A percentile compares a stretch with the other conserved stretches of the same genome.
These are phyloP conservation scores for Archips crataeganus DNA, from an alignment of 2,888 invertebrate species.

Conservation along the genomic window DNA sequence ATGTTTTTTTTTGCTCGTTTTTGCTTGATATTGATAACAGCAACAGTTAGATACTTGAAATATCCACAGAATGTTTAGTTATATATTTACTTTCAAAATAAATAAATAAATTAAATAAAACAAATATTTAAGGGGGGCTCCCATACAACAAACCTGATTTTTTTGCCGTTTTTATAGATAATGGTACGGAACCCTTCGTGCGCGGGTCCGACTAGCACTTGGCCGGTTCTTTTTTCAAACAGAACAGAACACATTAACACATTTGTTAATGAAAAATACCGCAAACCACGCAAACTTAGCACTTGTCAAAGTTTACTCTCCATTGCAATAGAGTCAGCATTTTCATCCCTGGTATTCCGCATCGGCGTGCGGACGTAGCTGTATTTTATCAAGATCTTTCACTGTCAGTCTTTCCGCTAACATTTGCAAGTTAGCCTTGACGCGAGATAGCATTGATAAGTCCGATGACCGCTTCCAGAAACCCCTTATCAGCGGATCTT, in stretches of 20 bases:
- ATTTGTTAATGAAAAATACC: neutral
- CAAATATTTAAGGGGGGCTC: too few species aligned
- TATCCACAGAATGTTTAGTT: too few species aligned
- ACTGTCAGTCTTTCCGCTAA: conserved; percentile 39
- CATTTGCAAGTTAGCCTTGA: conserved; percentile 40
- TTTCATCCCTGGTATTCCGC: neutral
- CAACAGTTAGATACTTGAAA: too few species aligned
- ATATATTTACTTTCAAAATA: too few species aligned
- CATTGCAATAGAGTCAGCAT: neutral
- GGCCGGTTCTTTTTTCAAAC: too few species aligned
- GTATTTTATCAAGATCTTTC: conserved; percentile 40
- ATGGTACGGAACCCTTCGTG: too few species aligned
- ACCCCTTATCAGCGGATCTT: conserved; percentile 32
- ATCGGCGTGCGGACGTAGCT: conserved; percentile 17
- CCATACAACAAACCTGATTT: too few species aligned
- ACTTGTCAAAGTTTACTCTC: neutral
- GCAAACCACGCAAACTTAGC: neutral
- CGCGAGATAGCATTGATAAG: conserved; percentile 39
- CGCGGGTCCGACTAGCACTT: too few species aligned
- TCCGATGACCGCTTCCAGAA: conserved; percentile 28
- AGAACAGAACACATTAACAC: neutral
- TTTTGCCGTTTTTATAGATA: too few species aligned
- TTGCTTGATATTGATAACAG: too few species aligned
- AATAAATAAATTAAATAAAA: too few species aligned
- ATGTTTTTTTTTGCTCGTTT: too few species aligned